Percentiles rank a stretch among this genome's conserved stretches.
These are phyloP conservation scores for Apis dorsata DNA, from an alignment of 1,140 invertebrate genomes.

Conservation along the genomic window DNA sequence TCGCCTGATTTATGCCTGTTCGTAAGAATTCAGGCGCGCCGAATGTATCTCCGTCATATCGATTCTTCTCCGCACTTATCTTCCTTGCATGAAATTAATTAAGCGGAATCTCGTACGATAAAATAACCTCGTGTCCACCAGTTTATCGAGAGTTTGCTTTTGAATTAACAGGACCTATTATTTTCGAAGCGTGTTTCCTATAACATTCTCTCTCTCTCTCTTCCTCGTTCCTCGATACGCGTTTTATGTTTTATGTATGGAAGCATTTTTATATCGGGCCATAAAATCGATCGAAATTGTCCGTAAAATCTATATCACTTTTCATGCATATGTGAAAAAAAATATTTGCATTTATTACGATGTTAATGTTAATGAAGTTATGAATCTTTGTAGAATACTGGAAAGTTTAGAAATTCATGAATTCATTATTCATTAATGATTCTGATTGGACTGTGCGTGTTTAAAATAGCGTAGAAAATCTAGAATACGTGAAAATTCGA, in stretches of 20 bases:
- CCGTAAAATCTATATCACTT: neutral
- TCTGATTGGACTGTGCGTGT: too few species aligned
- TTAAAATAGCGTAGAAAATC: too few species aligned
- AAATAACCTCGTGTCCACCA: neutral
- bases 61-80: slow-evolving; percentile 19
- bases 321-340: neutral
- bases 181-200: neutral
- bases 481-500: too few species aligned
- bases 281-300: slow-evolving; percentile 16
- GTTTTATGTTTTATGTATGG: neutral
- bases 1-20: slow-evolving; percentile 48
- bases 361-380: too few species aligned
- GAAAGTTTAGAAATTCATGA: too few species aligned
- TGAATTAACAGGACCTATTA: neutral
- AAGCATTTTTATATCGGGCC: neutral
- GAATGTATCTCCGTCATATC: slow-evolving; percentile 54
- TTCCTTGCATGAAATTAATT: neutral
- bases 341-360: neutral
- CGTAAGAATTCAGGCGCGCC: slow-evolving; percentile 35
- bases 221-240: too few species aligned
- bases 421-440: too few species aligned
- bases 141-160: neutral
- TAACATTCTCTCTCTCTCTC: neutral
- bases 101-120: neutral
- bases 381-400: too few species aligned